phyloP scores from a whole-genome alignment of 2,797 vertebrate genomes.

The Neosalanx taihuensis region DNA sequence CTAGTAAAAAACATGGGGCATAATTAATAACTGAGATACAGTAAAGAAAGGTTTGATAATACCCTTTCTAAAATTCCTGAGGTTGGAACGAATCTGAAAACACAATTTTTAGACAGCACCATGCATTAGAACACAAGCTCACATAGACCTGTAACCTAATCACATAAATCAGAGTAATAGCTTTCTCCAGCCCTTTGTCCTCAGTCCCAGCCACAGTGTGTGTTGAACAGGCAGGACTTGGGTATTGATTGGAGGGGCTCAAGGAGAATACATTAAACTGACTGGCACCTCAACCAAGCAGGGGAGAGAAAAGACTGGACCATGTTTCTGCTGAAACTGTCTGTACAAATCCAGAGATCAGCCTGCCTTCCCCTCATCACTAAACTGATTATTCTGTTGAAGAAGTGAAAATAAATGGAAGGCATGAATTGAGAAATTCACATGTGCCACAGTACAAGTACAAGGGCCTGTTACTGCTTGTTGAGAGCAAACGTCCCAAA shows the following conservation, averaged over 20 bases:
- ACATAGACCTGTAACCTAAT: constrained; percentile 23
- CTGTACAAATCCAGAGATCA: not conserved
- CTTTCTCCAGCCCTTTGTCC: constrained; percentile 24
- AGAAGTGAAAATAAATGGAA: no score
- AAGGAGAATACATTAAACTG: constrained; percentile 37
- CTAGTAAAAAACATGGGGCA: not conserved
- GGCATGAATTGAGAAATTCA: not conserved
- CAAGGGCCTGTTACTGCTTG: no score
- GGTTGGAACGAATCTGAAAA: not conserved
- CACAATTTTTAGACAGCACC: constrained; percentile 8
- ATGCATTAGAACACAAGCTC: constrained; percentile 15
- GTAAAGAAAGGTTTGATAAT: not conserved
- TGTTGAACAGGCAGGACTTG: not conserved
- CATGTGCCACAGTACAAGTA: not conserved
- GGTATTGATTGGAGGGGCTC: constrained; percentile 42
- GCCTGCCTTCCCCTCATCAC: not conserved
- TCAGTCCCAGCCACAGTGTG: not conserved
- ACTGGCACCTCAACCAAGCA: constrained; percentile 2
- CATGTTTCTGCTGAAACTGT: not conserved
- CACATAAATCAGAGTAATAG: constrained; percentile 39
- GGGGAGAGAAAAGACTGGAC: not conserved
- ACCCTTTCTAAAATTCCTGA: not conserved
- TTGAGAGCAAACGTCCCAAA: no score
- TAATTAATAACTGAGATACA: not conserved
- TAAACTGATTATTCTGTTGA: not conserved